Percentiles rank a stretch among this genome's conserved stretches.
Evolutionary conservation across 2,113 vertebrate genomes (phyloP).

Genomic region (Grallaria varia): DNA sequence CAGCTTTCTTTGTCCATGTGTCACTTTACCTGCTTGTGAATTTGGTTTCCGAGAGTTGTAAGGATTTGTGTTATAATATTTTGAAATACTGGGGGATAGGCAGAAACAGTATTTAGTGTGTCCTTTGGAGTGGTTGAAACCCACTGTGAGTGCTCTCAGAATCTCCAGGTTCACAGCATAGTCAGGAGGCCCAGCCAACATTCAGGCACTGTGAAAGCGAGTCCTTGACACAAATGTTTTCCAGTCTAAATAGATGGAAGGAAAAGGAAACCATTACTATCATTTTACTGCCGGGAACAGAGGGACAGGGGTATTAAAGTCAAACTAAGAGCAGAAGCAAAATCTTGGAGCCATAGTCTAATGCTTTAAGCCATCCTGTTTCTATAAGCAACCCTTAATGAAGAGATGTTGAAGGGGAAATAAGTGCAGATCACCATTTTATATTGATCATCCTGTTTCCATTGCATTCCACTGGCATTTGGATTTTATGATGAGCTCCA

Average conservation of each 20-base stretch:
- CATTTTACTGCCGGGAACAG: slow-evolving; percentile 5
- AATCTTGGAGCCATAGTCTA: neutral
- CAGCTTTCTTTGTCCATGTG: neutral
- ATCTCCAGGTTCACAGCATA: neutral
- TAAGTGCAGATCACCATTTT: neutral
- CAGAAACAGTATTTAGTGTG: neutral
- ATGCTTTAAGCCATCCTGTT: neutral
- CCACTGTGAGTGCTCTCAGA: neutral
- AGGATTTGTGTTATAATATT: neutral
- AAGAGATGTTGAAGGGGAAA: neutral
- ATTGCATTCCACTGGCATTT: neutral
- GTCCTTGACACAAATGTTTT: neutral
- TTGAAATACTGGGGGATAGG: neutral
- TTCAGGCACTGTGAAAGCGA: neutral
- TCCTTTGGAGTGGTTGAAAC: neutral
- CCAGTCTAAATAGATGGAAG: slow-evolving; percentile 22
- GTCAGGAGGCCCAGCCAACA: neutral
- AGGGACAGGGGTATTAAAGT: neutral
- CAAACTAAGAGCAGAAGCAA: neutral
- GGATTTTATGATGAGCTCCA: slow-evolving; percentile 13
- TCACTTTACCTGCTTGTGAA: neutral
- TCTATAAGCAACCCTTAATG: neutral
- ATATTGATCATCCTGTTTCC: slow-evolving; percentile 31
- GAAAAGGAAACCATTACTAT: neutral
- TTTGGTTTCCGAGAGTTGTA: neutral